Base-by-base conservation (phyloP, 2,113 vertebrate genomes). In the Dromas ardeola region DNA sequence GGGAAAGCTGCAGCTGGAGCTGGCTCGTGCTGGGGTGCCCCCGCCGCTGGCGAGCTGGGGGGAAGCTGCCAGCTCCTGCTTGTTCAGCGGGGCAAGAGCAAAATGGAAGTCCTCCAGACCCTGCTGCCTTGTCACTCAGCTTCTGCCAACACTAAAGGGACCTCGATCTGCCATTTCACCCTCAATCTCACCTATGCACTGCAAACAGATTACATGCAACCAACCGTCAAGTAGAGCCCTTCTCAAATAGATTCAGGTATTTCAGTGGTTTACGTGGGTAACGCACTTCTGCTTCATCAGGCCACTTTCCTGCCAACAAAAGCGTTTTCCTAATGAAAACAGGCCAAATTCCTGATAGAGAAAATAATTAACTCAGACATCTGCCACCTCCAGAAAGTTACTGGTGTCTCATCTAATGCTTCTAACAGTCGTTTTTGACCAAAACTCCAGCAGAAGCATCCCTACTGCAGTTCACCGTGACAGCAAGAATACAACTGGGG, bases 151-250 rank as follows among this genome's bases (percentile, higher is more conserved):
- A 5, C 4, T 2, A 16, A 25, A 65, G 30, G 19, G 27, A 26
- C 27, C 34, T 9, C 5, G 2, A n/a, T 9, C 40, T 55, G 12
- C 21, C 29, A 2, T 10, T 16, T 25, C 50, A 81, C 2, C 62
- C 67, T 3, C 1, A 8, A 3, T 2, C 58, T 36, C 43, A 10
- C 10, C 19, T 8, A 8, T 2, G 25, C 26, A 15, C 66, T 36
- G 47, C 2, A 3, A 29, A 29, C 1, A 21, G 25, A 45, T 3
- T 2, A 27, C 34, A 6, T 6, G 12, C 61, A 40, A n/a, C n/a
- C n/a, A n/a, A n/a, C n/a, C n/a, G n/a, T 8, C 47, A 52, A 14
- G 34, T 1, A 25, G 11, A 83, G 34, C 25, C 50, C 43, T 52
- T n/a, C 16, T 8, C 69, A 65, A 11, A 58, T 5, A 11, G 3